Evolutionary conservation across 2,113 vertebrate genomes (phyloP).

Genomic region (Bombycilla garrulus): DNA sequence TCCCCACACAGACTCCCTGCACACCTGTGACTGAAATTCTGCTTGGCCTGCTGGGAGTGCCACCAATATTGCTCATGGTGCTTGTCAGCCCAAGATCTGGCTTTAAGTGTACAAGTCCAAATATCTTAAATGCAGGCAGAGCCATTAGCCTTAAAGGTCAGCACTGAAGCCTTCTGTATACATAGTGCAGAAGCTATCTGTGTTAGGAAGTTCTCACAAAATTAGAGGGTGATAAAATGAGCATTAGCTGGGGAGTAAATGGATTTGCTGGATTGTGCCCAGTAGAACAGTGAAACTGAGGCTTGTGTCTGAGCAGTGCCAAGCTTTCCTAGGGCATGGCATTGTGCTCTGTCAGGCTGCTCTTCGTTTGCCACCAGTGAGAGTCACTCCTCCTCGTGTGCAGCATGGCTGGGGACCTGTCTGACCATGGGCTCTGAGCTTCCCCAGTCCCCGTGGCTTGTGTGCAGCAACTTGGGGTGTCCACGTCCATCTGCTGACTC

Average conservation of each 20-base stretch:
- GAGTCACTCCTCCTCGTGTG: background rate
- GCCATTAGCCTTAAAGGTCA: slow-evolving; percentile 23
- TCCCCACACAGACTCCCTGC: background rate
- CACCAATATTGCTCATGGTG: background rate
- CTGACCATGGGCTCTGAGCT: background rate
- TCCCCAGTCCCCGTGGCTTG: accelerated
- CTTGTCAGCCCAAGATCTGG: background rate
- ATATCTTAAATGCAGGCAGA: background rate
- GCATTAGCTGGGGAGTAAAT: background rate
- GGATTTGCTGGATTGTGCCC: background rate
- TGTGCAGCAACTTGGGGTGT: background rate
- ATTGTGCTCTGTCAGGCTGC: background rate
- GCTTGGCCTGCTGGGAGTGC: background rate
- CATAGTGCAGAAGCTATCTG: background rate
- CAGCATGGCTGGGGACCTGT: background rate
- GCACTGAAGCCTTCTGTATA: background rate
- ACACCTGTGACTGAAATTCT: background rate
- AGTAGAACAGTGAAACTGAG: background rate
- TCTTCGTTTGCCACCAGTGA: background rate
- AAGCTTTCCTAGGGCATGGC: background rate
- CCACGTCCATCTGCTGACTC: background rate
- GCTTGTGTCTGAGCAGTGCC: background rate
- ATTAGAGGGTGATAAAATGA: background rate
- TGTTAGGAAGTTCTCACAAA: background rate
- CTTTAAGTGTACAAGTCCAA: background rate